Percentiles rank a stretch among this genome's conserved stretches.
Evolutionary conservation across 2,797 vertebrate species (phyloP).

Genomic region (Todus mexicanus): DNA sequence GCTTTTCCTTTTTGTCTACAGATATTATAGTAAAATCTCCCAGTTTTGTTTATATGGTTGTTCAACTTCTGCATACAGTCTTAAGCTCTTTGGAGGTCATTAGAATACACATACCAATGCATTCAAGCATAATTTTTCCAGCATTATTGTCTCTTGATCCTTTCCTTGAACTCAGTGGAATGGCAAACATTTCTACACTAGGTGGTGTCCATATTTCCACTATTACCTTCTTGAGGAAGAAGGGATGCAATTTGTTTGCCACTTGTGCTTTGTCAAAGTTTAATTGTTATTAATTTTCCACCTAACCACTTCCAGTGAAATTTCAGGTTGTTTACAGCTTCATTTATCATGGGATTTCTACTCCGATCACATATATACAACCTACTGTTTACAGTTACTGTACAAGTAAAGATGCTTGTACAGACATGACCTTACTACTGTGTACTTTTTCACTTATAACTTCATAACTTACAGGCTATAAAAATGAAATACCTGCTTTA

Average conservation of each 20-base stretch:
- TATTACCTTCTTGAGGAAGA: constrained; percentile 35
- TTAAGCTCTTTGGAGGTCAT: not conserved
- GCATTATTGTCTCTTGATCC: not conserved
- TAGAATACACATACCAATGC: not conserved
- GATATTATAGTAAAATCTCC: not conserved
- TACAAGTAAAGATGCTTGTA: not conserved
- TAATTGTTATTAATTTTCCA: constrained; percentile 65
- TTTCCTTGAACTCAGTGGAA: constrained; percentile 18
- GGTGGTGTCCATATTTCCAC: constrained; percentile 15
- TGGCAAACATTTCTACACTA: constrained; percentile 3
- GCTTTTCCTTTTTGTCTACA: not conserved
- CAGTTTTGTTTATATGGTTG: not conserved
- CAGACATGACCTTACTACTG: not conserved
- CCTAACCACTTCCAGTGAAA: constrained; percentile 20
- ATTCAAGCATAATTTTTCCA: not conserved
- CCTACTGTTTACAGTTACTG: not conserved
- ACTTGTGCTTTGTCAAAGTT: constrained; percentile 25
- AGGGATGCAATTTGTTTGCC: constrained; percentile 50
- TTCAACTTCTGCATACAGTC: not conserved
- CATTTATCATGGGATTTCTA: constrained; percentile 55
- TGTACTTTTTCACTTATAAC: not conserved
- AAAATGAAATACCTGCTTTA: not conserved
- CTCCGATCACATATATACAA: constrained; percentile 10
- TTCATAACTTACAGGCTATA: not conserved
- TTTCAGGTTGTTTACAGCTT: constrained; percentile 39